phyloP scores from a whole-genome alignment of 2,113 vertebrate genomes.

The Psophia crepitans region DNA sequence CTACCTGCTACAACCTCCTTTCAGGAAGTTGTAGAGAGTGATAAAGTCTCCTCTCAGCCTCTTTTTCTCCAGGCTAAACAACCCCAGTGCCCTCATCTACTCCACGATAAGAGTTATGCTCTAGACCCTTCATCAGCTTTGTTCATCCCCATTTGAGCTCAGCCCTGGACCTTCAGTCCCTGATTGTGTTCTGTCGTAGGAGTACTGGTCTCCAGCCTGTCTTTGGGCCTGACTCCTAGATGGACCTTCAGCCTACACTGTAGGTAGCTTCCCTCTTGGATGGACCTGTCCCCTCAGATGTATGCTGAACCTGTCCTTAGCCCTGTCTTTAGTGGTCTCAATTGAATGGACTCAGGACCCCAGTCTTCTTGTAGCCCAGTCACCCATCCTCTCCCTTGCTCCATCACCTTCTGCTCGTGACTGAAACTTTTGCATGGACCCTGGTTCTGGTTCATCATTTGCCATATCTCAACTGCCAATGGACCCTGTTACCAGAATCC shows the following conservation, averaged over 20 bases:
- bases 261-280: not conserved
- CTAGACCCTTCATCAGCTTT: no score
- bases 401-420: not conserved
- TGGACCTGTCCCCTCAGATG: not conserved
- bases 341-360: not conserved
- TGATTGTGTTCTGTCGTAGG: accelerated
- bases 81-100: no score
- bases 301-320: not conserved
- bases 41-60: no score
- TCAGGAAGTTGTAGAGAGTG: no score
- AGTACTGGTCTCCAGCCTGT: not conserved
- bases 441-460: not conserved
- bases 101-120: no score
- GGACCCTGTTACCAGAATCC: not conserved
- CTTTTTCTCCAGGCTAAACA: no score
- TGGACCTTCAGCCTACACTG: not conserved
- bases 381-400: not conserved
- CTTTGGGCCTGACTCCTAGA: not conserved
- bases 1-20: no score
- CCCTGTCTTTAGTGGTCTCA: not conserved
- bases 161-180: not conserved
- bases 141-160: not conserved
- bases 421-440: not conserved
- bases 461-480: not conserved
- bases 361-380: accelerated